A percentile compares a stretch with the other conserved stretches of the same genome.
Conservation (phyloP, 2,797 vertebrate species). For the Typhlichthys eigenmanni region DNA sequence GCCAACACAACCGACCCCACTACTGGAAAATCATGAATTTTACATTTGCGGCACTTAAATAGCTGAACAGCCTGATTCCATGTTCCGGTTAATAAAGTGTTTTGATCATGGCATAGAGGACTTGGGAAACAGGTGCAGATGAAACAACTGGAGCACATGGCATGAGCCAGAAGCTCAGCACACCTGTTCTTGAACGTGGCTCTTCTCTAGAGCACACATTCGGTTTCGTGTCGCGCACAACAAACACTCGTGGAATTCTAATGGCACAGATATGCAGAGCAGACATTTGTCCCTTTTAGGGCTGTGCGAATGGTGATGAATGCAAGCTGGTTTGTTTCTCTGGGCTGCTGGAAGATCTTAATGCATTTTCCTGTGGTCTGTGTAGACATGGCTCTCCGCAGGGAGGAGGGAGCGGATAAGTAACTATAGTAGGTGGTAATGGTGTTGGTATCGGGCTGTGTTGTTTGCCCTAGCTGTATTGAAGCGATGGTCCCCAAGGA, state of each 20-base stretch:
- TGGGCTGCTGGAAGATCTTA: slow-evolving; percentile 64
- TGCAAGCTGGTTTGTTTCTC: slow-evolving; percentile 66
- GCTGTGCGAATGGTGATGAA: slow-evolving; percentile 72
- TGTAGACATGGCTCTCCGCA: slow-evolving; percentile 58
- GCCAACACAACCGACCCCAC: too few relatives aligned
- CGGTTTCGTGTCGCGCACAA: slow-evolving; percentile 56
- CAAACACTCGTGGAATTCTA: slow-evolving; percentile 64
- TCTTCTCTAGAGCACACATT: slow-evolving; percentile 66
- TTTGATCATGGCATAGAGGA: slow-evolving; percentile 60
- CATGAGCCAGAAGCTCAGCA: slow-evolving; percentile 70
- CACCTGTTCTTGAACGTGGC: slow-evolving; percentile 70
- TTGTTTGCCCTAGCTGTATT: slow-evolving; percentile 75
- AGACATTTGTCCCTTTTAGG: slow-evolving; percentile 72
- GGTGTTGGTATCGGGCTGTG: slow-evolving; percentile 71
- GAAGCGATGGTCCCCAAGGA: slow-evolving; percentile 73
- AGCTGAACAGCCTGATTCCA: slow-evolving; percentile 5
- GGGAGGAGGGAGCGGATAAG: slow-evolving; percentile 66
- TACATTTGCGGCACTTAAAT: slow-evolving; percentile 18
- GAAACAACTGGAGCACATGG: slow-evolving; percentile 71
- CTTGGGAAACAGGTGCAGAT: slow-evolving; percentile 70
- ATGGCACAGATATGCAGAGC: slow-evolving; percentile 68
- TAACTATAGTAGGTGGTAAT: slow-evolving; percentile 72
- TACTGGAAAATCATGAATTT: too few relatives aligned
- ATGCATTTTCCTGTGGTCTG: slow-evolving; percentile 61
- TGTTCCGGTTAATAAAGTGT: slow-evolving; percentile 62